Evolutionary conservation across 2,888 invertebrate genomes (phyloP), one percentile per base, ranked within the genome.

Genomic region (Atethmia centrago): DNA sequence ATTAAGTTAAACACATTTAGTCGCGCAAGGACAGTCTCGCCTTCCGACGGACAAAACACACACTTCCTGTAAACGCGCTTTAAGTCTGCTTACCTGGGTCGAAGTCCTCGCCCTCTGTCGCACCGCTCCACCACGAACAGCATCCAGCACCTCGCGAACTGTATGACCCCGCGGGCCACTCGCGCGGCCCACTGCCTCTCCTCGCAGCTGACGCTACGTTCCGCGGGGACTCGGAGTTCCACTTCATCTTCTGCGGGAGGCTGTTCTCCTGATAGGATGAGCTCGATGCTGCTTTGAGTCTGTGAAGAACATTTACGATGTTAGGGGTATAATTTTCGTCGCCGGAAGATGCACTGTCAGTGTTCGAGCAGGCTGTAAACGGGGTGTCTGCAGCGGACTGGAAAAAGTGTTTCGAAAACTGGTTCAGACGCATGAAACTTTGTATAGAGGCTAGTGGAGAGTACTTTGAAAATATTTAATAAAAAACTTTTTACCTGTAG

Each of bases 51-150:
- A 9, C 36, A 12, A 14, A 3, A 14, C 12, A 14, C 12, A 14
- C 3, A 7, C 0, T 65, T 19, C 14, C 16, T 16, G 40, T 36
- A 36, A 36, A 36, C 36, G 36, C 4, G 36, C 36, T 7, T 2
- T 36, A 36, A 36, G 36, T 0, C 36, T 36, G 36, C 40, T 40
- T 40, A 55, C 96, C 96, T 95, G 0, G 98, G 98, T 36, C 98
- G 94, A 84, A 98, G 96, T 0, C 98, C 98, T 9, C 98, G 96
- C 0, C 98, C 98, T 1, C 98, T 94, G 90, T 99, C 99, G 91
- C 99, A 99, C 25, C 98, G 97, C 88, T 98, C 97, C 82, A 97
- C 97, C 1, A 98, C 99, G 92, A 99, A 99, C 74, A 97, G 96
- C 98, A 99, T 99, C 99, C 99, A 99, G 90, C 98, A 97, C 95